Evolutionary conservation across 1,140 invertebrate species (phyloP), one percentile per base, ranked within the genome.

Genomic region (Formica selysi): DNA sequence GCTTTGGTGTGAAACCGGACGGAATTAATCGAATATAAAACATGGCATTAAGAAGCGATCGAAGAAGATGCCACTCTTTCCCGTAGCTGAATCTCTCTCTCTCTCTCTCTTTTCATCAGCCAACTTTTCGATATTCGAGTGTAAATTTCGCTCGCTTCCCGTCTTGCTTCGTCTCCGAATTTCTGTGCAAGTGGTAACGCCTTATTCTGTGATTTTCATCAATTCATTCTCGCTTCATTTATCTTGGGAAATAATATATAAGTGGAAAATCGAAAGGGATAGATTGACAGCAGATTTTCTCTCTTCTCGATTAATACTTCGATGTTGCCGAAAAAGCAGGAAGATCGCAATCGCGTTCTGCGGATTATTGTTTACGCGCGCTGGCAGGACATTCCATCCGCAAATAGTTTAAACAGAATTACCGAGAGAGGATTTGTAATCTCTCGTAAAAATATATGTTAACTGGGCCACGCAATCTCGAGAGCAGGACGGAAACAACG

Each of bases 381-480:
- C 36, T 48, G 29, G 11, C 48, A 19, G 36, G 87, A 87, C 57
- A 78, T 85, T 65, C 57, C 73, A 62, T 87, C 67, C 19, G 80
- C 84, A 92, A 90, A 89, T 87, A 92, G 90, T 92, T 92, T 89
- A 90, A 91, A 91, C 90, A 88, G 91, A 91, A 90, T 91, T 91
- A 91, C 87, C 76, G 88, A 78, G 85, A 89, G 91, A 19, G 48
- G 89, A 92, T 89, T 87, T 79, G 87, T 92, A 91, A 91, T 93
- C 92, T 86, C 70, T 87, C 85, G 86, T 87, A 91, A 92, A 92
- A 93, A 93, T 93, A 92, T 87, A 91, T 79, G 90, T 88, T 86
- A 88, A 89, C 89, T 81, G 86, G 80, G 84, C 79, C 22, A n/a
- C 67, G 54, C 83, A 81, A 64, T 76, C 74, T 86, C 87, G 64